Conservation (phyloP, 2,888 invertebrate species). For the Drosophila mimetica region DNA sequence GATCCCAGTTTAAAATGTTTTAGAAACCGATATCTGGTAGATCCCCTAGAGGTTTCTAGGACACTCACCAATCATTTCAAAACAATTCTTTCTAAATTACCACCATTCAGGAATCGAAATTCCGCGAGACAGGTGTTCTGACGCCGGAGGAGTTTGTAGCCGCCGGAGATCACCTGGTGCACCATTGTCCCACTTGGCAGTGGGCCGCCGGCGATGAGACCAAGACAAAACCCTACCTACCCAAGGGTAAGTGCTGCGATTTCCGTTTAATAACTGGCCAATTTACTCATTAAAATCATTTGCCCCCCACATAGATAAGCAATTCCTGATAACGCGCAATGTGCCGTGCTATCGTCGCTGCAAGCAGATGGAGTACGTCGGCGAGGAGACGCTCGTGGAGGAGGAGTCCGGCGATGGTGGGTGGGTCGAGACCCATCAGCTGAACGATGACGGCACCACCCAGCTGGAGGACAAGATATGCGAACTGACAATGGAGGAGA, state of each 20-base stretch:
- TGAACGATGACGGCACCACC: constrained; percentile 87
- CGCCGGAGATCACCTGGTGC: constrained; percentile 99
- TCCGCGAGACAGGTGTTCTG: constrained; percentile 97
- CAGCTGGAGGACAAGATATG: constrained; percentile 87
- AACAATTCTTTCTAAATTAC: background rate
- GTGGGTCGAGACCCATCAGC: constrained; percentile 99
- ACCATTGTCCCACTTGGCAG: constrained; percentile 99
- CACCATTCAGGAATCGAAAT: constrained; percentile 94
- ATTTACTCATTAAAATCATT: constrained; percentile 23
- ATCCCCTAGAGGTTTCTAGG: too few relatives aligned
- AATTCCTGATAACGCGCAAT: constrained; percentile 98
- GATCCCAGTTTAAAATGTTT: too few relatives aligned
- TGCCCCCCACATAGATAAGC: constrained; percentile 88
- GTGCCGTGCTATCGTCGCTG: constrained; percentile 98
- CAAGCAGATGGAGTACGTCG: constrained; percentile 88
- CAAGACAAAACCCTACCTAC: constrained; percentile 95
- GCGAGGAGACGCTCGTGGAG: constrained; percentile 95
- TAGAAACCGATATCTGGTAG: too few relatives aligned
- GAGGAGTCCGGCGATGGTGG: constrained; percentile 94
- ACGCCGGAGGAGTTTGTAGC: constrained; percentile 99
- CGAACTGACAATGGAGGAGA: constrained; percentile 94
- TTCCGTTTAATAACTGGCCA: background rate
- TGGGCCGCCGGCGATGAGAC: constrained; percentile 97
- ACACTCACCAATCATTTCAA: background rate
- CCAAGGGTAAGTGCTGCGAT: constrained; percentile 84